Evolutionary conservation across 2,888 invertebrate species (phyloP).

Genomic region (Luffia ferchaultella): DNA sequence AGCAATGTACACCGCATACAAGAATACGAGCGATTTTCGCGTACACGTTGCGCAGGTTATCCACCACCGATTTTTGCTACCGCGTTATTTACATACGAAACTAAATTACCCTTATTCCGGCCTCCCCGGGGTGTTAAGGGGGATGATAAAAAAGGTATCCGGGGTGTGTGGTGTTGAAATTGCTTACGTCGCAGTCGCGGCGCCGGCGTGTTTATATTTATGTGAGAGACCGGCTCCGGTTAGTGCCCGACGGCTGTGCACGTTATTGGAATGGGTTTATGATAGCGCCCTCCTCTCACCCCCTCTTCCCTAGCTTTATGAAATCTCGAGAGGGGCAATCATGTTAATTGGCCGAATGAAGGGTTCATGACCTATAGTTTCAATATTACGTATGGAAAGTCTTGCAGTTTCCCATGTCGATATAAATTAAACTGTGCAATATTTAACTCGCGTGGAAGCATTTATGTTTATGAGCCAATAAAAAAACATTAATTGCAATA

Average conservation of each 20-base stretch:
- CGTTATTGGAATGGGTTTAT: not conserved
- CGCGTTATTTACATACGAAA: slow-evolving; percentile 6
- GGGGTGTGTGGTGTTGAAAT: not conserved
- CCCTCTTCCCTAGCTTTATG: not conserved
- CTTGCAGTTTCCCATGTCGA: too few species aligned
- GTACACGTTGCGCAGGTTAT: not conserved
- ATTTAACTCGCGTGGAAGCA: too few species aligned
- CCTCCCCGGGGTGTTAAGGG: not conserved
- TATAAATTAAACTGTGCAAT: too few species aligned
- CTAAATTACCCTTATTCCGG: slow-evolving; percentile 7
- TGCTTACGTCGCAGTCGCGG: slow-evolving; percentile 1
- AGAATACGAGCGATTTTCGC: not conserved
- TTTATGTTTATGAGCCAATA: too few species aligned
- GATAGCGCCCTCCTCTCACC: not conserved
- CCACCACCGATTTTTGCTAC: slow-evolving; percentile 1
- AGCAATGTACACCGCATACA: not conserved
- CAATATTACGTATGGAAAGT: too few species aligned
- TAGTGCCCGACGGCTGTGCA: not conserved
- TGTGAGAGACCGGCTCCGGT: not conserved
- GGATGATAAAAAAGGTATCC: slow-evolving; percentile 5
- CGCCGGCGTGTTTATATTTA: not conserved
- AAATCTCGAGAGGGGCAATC: not conserved
- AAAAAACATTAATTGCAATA: too few species aligned
- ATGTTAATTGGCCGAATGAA: not conserved
- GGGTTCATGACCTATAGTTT: too few species aligned